Percentiles rank a stretch among this genome's conserved stretches.
Conservation (phyloP, 2,888 invertebrate species). For the Frankliniella intonsa region DNA sequence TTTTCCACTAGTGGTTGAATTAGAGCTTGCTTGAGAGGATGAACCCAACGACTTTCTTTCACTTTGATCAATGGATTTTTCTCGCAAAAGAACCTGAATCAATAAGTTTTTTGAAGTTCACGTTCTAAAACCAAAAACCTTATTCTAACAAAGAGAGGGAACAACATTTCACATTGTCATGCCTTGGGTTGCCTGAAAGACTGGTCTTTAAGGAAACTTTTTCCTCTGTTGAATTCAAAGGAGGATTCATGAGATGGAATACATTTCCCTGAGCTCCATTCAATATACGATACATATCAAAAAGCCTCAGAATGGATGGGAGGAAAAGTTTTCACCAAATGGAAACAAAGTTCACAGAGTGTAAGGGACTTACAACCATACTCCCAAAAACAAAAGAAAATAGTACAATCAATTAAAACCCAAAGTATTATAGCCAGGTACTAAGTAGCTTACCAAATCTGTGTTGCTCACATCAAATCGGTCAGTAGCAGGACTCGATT, state of each 20-base stretch:
- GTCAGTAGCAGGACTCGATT: conserved; percentile 2
- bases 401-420: background rate
- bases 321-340: background rate
- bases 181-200: background rate
- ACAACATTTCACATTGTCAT: too few relatives aligned
- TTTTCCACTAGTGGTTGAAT: conserved; percentile 12
- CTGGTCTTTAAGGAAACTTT: background rate
- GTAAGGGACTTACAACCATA: too few relatives aligned
- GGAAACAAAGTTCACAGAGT: too few relatives aligned
- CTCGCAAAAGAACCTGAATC: background rate
- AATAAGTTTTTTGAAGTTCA: background rate
- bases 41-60: background rate
- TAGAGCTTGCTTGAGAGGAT: conserved; percentile 4
- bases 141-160: background rate
- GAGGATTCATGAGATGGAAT: conserved; percentile 20
- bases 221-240: background rate
- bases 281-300: conserved; percentile 17
- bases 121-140: background rate
- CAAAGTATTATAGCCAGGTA: background rate
- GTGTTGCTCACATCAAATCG: conserved; percentile 16
- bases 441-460: background rate
- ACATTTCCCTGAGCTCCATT: background rate
- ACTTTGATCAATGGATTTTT: background rate
- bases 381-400: too few relatives aligned
- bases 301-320: background rate